Evolutionary conservation across 2,888 invertebrate genomes (phyloP).

Genomic region (Protodeltote pygarga): DNA sequence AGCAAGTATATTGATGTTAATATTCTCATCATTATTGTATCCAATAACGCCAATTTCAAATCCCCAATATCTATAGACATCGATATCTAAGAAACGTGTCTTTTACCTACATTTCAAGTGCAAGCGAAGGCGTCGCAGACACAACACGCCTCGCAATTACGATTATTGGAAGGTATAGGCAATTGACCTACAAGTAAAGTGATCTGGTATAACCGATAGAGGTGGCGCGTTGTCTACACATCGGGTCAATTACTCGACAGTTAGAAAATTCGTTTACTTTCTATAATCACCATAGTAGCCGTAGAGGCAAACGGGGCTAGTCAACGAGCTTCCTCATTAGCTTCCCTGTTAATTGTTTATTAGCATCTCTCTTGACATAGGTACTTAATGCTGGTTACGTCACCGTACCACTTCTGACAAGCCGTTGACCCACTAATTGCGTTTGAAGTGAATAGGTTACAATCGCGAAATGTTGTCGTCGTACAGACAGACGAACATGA

Average conservation of each 20-base stretch:
- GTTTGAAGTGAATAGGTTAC: conserved; percentile 74
- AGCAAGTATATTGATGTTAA: conserved; percentile 16
- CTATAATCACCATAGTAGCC: conserved; percentile 57
- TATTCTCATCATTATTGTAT: conserved; percentile 4
- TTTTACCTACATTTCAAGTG: conserved; percentile 49
- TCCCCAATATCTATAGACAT: no score
- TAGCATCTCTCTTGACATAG: conserved; percentile 42
- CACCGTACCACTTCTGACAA: conserved; percentile 72
- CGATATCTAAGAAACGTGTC: conserved; percentile 29
- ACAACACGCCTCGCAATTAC: conserved; percentile 66
- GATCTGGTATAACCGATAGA: conserved; percentile 70
- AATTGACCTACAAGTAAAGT: conserved; percentile 76
- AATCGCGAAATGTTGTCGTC: conserved; percentile 69
- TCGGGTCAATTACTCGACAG: conserved; percentile 70
- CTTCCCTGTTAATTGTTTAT: conserved; percentile 66
- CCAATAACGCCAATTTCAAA: conserved; percentile 13
- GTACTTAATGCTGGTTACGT: conserved; percentile 61
- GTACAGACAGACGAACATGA: conserved; percentile 54
- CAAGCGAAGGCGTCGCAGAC: conserved; percentile 50
- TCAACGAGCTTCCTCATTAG: conserved; percentile 48
- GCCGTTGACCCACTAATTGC: conserved; percentile 79
- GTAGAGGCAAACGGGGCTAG: conserved; percentile 31
- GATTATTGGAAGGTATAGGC: conserved; percentile 71
- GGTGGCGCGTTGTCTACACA: conserved; percentile 64
- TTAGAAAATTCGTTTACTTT: conserved; percentile 74